Percentiles rank a stretch among this genome's conserved stretches.
phyloP scores from a whole-genome alignment of 64 coral and sea anemone species.

The Pocillopora damicornis region DNA sequence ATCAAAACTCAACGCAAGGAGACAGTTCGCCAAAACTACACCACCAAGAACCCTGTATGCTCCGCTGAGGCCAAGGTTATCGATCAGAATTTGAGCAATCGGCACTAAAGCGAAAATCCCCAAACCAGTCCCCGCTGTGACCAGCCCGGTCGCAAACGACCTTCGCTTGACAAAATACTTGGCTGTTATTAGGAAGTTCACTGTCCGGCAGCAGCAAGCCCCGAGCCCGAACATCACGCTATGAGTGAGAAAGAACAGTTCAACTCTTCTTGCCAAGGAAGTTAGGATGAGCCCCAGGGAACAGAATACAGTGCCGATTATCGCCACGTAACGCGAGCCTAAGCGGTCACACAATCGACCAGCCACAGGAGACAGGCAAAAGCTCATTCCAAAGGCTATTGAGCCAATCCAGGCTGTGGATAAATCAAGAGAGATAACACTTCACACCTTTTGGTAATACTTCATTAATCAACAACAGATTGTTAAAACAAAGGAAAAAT shows the following conservation, averaged over 20 bases:
- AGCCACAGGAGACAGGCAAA: constrained; percentile 9
- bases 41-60: not conserved
- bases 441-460: too few species aligned
- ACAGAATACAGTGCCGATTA: not conserved
- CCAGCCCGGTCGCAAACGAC: constrained; percentile 6
- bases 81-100: not conserved
- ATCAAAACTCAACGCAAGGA: not conserved
- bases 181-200: not conserved
- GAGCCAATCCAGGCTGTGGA: constrained; percentile 18
- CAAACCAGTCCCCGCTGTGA: not conserved
- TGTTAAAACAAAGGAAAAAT: too few species aligned
- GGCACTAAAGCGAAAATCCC: not conserved
- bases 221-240: constrained; percentile 35
- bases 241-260: constrained; percentile 25
- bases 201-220: not conserved
- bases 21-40: not conserved
- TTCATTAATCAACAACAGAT: too few species aligned
- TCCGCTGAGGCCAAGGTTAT: not conserved
- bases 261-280: constrained; percentile 21
- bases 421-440: not conserved
- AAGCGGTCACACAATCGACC: constrained; percentile 6
- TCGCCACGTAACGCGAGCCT: constrained; percentile 17
- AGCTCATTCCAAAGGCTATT: constrained; percentile 3
- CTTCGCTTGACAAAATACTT: constrained; percentile 29
- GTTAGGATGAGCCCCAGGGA: constrained; percentile 12